A percentile compares a stretch with the other conserved stretches of the same genome.
phyloP scores from a whole-genome alignment of 2,888 invertebrate genomes.

The Lypha dubia region DNA sequence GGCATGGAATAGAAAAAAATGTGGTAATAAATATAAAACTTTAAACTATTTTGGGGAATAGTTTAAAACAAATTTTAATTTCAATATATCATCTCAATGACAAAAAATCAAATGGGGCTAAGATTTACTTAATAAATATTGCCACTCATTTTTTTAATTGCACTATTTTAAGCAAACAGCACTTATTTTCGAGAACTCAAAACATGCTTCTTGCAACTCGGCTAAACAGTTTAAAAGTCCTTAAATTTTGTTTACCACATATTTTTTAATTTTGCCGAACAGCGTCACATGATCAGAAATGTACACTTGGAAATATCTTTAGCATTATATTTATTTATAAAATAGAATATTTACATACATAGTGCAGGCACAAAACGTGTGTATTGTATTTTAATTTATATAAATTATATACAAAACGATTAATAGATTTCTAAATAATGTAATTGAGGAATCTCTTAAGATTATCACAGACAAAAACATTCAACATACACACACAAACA shows the following conservation, averaged over 20 bases:
- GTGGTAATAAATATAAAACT: not conserved
- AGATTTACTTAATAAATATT: too few species aligned
- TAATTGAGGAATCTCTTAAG: not conserved
- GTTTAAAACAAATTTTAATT: too few species aligned
- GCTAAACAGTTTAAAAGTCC: too few species aligned
- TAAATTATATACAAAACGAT: constrained; percentile 58
- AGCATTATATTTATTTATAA: not conserved
- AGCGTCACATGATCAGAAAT: not conserved
- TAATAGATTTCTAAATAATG: constrained; percentile 33
- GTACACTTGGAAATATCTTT: not conserved
- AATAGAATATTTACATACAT: not conserved
- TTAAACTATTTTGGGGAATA: not conserved
- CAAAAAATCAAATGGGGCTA: too few species aligned
- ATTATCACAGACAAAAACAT: constrained; percentile 32
- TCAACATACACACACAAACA: constrained; percentile 58
- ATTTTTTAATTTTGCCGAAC: not conserved
- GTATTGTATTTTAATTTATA: constrained; percentile 22
- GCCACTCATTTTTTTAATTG: too few species aligned
- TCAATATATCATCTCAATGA: too few species aligned
- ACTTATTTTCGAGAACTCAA: too few species aligned
- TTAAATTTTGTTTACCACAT: too few species aligned
- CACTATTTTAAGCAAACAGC: too few species aligned
- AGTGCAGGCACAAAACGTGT: constrained; percentile 55
- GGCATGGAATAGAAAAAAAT: not conserved
- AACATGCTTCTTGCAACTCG: too few species aligned